Conservation (phyloP, 2,113 vertebrate genomes). For the Casuarius casuarius region DNA sequence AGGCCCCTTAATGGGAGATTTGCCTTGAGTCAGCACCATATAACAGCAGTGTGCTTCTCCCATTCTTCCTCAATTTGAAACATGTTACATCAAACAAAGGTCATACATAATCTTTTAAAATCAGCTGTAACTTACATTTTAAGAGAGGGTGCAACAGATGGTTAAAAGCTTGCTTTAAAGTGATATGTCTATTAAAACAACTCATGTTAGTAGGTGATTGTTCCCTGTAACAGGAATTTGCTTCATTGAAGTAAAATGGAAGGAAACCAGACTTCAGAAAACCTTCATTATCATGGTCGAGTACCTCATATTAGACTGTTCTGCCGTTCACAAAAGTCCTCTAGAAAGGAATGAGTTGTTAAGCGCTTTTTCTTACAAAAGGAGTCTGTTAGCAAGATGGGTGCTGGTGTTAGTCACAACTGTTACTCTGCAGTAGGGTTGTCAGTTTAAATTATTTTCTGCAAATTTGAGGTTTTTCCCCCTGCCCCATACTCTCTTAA, state of each 20-base stretch:
- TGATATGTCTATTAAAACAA: not conserved
- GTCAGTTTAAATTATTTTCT: conserved; percentile 10
- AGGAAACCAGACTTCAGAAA: conserved; percentile 43
- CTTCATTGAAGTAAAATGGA: not conserved
- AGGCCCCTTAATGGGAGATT: not conserved
- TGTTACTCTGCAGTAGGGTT: not conserved
- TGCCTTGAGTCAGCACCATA: not conserved
- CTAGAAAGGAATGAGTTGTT: not conserved
- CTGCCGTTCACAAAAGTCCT: not conserved
- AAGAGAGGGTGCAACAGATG: not conserved
- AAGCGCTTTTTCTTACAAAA: not conserved
- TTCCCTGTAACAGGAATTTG: not conserved
- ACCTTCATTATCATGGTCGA: not conserved
- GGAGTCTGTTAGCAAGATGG: conserved; percentile 15
- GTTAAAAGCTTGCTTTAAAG: conserved; percentile 11
- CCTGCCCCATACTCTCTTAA: not conserved
- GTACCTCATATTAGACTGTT: not conserved
- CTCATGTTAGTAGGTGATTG: not conserved
- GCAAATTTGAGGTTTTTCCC: not conserved
- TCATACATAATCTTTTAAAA: not conserved
- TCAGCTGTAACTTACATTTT: not conserved
- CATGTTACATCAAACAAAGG: not conserved
- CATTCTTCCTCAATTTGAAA: not conserved
- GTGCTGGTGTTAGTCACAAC: not conserved
- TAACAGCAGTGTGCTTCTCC: not conserved